Percentiles rank a stretch among this genome's conserved stretches.
These are phyloP conservation scores for Eriocheir sinensis DNA, from an alignment of 1,140 invertebrate genomes.

Conservation along the genomic window DNA sequence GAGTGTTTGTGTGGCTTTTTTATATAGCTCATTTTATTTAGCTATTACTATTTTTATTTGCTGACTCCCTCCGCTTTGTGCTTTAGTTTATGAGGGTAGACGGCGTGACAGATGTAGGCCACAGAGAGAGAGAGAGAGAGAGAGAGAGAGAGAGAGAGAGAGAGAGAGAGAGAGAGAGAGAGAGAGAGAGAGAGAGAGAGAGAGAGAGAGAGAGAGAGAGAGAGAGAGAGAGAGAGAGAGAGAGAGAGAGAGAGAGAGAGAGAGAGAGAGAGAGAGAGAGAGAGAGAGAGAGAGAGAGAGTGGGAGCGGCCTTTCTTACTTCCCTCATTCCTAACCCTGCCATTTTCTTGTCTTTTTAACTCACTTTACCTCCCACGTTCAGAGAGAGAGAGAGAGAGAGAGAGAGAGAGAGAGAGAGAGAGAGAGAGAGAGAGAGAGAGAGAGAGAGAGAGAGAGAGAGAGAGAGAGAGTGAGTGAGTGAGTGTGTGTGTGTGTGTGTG, in stretches of 20 bases:
- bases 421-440: background rate
- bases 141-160: background rate
- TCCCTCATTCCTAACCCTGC: too few relatives aligned
- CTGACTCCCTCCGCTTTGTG: too few relatives aligned
- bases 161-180: too few relatives aligned
- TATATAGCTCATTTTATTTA: too few relatives aligned
- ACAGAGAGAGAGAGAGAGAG: too few relatives aligned
- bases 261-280: background rate
- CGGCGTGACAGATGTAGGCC: too few relatives aligned
- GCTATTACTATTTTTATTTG: background rate
- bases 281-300: background rate
- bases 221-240: constrained; percentile 18
- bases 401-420: constrained; percentile 20
- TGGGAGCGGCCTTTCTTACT: too few relatives aligned
- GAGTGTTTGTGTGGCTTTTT: background rate
- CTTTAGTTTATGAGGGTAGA: too few relatives aligned
- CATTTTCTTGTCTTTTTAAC: too few relatives aligned
- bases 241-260: constrained; percentile 19
- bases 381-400: constrained; percentile 16
- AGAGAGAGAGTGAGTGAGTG: background rate
- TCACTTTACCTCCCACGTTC: too few relatives aligned
- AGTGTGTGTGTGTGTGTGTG: constrained; percentile 21
- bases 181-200: too few relatives aligned
- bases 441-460: background rate
- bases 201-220: too few relatives aligned